Percentiles rank a stretch among this genome's conserved stretches.
These are phyloP conservation scores for Diachrysia chrysitis DNA, from an alignment of 2,888 invertebrate species.

Conservation along the genomic window DNA sequence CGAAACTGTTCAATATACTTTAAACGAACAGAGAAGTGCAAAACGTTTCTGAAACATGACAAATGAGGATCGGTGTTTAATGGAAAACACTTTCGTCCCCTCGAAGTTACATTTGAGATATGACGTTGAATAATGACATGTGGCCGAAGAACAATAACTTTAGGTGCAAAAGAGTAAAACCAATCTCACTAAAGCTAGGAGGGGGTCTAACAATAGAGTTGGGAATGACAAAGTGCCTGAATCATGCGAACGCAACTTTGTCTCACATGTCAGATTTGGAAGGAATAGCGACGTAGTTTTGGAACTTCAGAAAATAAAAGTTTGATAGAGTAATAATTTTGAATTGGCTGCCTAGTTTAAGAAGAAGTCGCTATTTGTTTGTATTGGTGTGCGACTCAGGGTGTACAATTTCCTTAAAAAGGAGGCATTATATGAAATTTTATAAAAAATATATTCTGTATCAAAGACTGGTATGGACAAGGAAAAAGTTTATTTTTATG, in stretches of 20 bases:
- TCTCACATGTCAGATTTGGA: conserved; percentile 53
- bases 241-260: conserved; percentile 61
- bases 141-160: conserved; percentile 86
- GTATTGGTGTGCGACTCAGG: conserved; percentile 28
- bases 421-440: too few relatives aligned
- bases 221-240: conserved; percentile 64
- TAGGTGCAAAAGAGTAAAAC: conserved; percentile 82
- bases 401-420: conserved; percentile 5
- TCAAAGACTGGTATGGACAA: too few relatives aligned
- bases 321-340: conserved; percentile 56
- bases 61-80: conserved; percentile 74
- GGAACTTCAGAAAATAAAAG: conserved; percentile 53
- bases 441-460: too few relatives aligned
- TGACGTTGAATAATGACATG: conserved; percentile 84
- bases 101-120: conserved; percentile 79
- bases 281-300: conserved; percentile 45
- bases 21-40: not conserved
- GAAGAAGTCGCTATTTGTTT: conserved; percentile 48
- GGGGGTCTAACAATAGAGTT: conserved; percentile 71
- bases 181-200: conserved; percentile 81
- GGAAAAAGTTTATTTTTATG: too few relatives aligned
- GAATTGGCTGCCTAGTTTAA: conserved; percentile 57
- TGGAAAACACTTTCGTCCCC: conserved; percentile 78
- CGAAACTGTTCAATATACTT: not conserved
- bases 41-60: conserved; percentile 38